Base-by-base conservation (phyloP, 2,113 vertebrate species). In the Probosciger aterrimus region DNA sequence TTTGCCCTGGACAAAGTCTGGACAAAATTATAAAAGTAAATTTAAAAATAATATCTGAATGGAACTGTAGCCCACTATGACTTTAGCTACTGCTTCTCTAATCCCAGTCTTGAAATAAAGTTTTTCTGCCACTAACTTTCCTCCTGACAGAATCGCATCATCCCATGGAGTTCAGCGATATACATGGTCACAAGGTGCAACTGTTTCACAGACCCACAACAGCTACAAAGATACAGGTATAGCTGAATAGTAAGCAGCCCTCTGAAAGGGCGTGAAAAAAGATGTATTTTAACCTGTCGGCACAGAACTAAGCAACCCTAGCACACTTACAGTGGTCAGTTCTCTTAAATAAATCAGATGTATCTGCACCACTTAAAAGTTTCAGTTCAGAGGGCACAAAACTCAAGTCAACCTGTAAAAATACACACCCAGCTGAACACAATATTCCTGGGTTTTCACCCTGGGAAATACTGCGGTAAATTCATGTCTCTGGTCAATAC, bases 401-500 rank as follows among this genome's bases (percentile, higher is more conserved):
- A 57, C 27, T 53, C 39, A 46, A 39, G 41, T 28, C 1, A 86
- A 71, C 10, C 24, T 50, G 33, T 70, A 81, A 81, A 62, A 82
- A 67, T 22, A 3, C 39, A 62, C 10, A 47, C 12, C 22, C 14
- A 64, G 41, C 33, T 24, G 71, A 91, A 49, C 5, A 44, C 11
- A n/a, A 9, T 5, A 33, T 73, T 75, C 46, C 28, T 87, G 18
- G 3, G 14, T 62, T 82, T 78, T 63, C 28, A 75, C 52, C 39
- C 23, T 31, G 27, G 53, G 49, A 88, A 95, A 69, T 80, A 39
- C 30, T 64, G 57, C 0, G 5, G 65, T 47, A 71, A 90, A 95
- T 60, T 90, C 63, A 18, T 4, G 1, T 55, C 59, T 82, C 47
- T 92, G 79, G 86, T 96, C 82, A 93, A 80, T 39, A 86, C 28